Conservation (phyloP, 1,140 invertebrate species). For the Lamellibrachia luymesi region DNA sequence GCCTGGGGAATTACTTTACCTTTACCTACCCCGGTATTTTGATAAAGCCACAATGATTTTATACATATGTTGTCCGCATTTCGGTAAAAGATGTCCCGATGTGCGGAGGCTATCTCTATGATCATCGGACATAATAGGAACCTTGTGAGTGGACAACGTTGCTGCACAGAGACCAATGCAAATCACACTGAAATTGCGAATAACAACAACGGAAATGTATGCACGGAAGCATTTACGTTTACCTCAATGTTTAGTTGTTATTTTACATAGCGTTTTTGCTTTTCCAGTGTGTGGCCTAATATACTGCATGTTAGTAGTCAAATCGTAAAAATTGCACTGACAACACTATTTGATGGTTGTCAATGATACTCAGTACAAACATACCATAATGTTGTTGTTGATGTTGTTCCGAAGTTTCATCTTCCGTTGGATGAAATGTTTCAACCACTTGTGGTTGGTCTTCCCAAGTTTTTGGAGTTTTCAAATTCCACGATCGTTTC, state of each 20-base stretch:
- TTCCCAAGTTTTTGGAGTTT: background rate
- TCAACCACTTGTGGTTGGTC: background rate
- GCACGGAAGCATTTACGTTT: background rate
- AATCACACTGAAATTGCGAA: background rate
- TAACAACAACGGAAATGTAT: background rate
- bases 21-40: too few relatives aligned
- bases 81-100: background rate
- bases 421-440: background rate
- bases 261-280: background rate
- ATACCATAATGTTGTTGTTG: background rate
- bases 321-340: background rate
- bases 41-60: too few relatives aligned
- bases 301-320: background rate
- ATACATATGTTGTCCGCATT: background rate
- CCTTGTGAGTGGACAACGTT: too few relatives aligned
- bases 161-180: too few relatives aligned
- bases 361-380: background rate
- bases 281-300: background rate
- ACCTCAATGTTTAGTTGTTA: background rate
- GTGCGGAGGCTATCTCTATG: too few relatives aligned
- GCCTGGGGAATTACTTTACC: too few relatives aligned
- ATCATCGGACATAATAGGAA: too few relatives aligned
- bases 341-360: background rate
- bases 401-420: background rate
- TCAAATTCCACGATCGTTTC: background rate